Percentiles rank a stretch among this genome's conserved stretches.
Evolutionary conservation across 2,797 vertebrate species (phyloP).

Genomic region (Mustela erminea): DNA sequence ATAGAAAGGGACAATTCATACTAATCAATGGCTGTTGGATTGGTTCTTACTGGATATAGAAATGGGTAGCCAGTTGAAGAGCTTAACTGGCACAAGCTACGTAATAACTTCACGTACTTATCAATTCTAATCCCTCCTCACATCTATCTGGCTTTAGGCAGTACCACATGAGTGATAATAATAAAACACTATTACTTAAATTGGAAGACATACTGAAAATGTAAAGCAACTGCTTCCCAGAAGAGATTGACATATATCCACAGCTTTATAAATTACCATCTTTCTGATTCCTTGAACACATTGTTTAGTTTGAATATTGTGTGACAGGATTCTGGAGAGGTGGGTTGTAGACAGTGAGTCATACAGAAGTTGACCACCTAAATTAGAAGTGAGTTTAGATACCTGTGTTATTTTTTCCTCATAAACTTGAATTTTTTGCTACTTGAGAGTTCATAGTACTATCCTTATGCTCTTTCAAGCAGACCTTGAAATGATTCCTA

Average conservation of each 20-base stretch:
- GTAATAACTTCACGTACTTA: background rate
- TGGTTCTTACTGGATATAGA: background rate
- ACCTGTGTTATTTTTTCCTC: background rate
- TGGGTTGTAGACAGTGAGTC: background rate
- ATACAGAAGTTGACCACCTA: background rate
- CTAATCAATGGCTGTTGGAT: background rate
- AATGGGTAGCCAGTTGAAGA: background rate
- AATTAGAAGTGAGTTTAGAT: conserved; percentile 15
- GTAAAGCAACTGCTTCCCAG: background rate
- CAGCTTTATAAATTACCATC: conserved; percentile 67
- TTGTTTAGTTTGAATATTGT: background rate
- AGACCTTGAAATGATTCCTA: background rate
- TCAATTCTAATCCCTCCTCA: background rate
- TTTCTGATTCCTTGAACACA: conserved; percentile 62
- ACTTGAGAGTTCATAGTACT: background rate
- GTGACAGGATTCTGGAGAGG: background rate
- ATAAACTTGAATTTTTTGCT: background rate
- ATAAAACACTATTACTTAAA: conserved; percentile 3
- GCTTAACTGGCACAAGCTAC: background rate
- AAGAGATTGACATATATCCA: conserved; percentile 17
- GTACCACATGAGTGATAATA: background rate
- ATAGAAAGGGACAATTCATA: background rate
- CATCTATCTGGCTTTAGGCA: background rate
- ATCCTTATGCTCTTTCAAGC: background rate
- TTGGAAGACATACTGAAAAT: conserved; percentile 51